Evolutionary conservation across 2,888 invertebrate genomes (phyloP).

Genomic region (Caenorhabditis drosophilae): DNA sequence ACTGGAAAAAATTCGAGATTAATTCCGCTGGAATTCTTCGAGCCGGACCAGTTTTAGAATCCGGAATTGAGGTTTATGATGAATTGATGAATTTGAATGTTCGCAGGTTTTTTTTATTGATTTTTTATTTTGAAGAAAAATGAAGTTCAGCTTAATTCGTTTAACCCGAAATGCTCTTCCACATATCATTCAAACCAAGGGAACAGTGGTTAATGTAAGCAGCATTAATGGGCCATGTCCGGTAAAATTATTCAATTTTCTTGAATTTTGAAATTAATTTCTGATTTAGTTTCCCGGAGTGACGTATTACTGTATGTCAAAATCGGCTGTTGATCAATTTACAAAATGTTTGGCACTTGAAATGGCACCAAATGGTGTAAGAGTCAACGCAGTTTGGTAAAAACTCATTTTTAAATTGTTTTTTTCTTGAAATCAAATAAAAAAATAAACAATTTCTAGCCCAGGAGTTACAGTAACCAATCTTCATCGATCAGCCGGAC

Average conservation of each 20-base stretch:
- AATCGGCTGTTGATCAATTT: slow-evolving; percentile 90
- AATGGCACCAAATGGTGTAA: slow-evolving; percentile 74
- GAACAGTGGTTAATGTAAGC: slow-evolving; percentile 88
- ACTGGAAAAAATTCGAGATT: slow-evolving; percentile 40
- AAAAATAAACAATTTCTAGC: slow-evolving; percentile 64
- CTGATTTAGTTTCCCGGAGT: slow-evolving; percentile 79
- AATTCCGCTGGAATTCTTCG: slow-evolving; percentile 66
- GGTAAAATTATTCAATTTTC: slow-evolving; percentile 34
- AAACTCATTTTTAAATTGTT: too few species aligned
- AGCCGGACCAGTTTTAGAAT: slow-evolving; percentile 56
- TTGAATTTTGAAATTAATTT: background rate
- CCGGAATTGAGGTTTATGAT: slow-evolving; percentile 78
- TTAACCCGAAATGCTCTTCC: slow-evolving; percentile 65
- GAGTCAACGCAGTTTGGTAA: slow-evolving; percentile 85
- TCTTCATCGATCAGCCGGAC: slow-evolving; percentile 84
- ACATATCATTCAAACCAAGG: slow-evolving; percentile 70
- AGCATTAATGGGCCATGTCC: slow-evolving; percentile 89
- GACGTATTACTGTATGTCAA: slow-evolving; percentile 85
- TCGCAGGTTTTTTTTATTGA: slow-evolving; percentile 58
- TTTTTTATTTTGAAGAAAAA: slow-evolving; percentile 2
- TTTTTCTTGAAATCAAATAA: too few species aligned
- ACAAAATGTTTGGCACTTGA: slow-evolving; percentile 88
- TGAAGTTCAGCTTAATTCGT: slow-evolving; percentile 55
- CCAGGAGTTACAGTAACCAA: slow-evolving; percentile 91
- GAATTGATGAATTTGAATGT: slow-evolving; percentile 84